phyloP scores from a whole-genome alignment of 92 coral and sea anemone species.

The Parazoanthus atlanticus region DNA sequence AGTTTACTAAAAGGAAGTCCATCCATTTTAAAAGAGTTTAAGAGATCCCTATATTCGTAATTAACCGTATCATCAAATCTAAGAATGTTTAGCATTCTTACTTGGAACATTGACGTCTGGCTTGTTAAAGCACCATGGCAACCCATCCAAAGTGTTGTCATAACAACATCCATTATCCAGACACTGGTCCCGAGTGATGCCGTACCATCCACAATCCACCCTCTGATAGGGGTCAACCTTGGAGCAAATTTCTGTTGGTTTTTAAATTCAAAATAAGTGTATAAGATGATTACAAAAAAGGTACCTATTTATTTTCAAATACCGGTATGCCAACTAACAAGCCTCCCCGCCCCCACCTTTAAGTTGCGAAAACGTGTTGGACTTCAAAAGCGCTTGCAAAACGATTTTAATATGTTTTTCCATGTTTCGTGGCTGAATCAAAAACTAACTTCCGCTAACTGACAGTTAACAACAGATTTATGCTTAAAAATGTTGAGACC shows the following conservation, averaged over 20 bases:
- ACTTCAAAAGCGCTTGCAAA: no score
- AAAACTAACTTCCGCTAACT: no score
- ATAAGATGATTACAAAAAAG: neutral
- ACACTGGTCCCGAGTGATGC: neutral
- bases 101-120: neutral
- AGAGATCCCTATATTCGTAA: neutral
- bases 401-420: no score
- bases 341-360: neutral
- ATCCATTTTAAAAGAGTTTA: no score
- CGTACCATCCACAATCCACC: neutral
- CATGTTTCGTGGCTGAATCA: no score
- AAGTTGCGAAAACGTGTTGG: no score
- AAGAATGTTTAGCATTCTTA: neutral
- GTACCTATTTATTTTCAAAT: no score
- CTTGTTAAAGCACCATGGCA: neutral
- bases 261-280: no score
- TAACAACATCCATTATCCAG: neutral
- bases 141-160: neutral
- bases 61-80: no score
- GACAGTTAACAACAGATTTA: no score
- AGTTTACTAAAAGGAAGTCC: no score
- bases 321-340: neutral
- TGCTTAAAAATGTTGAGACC: no score
- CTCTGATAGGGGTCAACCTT: neutral
- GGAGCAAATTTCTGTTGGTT: neutral